Base-by-base conservation (phyloP, 1,140 invertebrate species). In the Cotesia chilonis region DNA sequence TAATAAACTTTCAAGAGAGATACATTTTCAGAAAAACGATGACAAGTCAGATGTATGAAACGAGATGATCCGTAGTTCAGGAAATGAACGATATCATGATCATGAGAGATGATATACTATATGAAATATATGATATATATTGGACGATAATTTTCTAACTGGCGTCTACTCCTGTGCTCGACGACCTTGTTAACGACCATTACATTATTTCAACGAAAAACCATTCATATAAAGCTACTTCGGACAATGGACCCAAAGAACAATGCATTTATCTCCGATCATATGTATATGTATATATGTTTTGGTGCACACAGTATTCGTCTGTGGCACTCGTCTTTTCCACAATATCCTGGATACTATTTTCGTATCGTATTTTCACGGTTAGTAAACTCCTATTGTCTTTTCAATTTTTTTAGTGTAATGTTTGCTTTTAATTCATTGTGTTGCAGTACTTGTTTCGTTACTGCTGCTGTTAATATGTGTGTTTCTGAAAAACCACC, bases 51-150 rank as follows among this genome's bases (percentile, higher is more conserved):
- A 37, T 47, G 2, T 47, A 47, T 10, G 38, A 66, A 28, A 55
- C 28, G 38, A 52, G 51, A 72, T 65, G 60, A 69, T 72, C 66
- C 28, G 28, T 28, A 28, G 28, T 55, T 54, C 60, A 28, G 65
- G 66, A 75, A 70, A 72, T 75, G 74, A 67, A 57, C 9, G 61
- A n/a, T 70, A 75, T 71, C 65, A 74, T 67, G 54, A 51, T n/a
- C 28, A 28, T 28, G 28, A 2, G 28, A 28, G 28, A 28, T 28
- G 3, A 28, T 28, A 28, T 28, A 28, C 28, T 28, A 28, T 28
- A 47, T 6, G 5, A 47, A 7, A 47, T 47, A 66, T 64, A 72
- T 72, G 28, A 66, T 20, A 37, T 12, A 73, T 72, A 67, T 73
- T 54, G 47, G 12, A 20, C 60, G 54, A 70, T 72, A 70, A 75